Base-by-base conservation (phyloP, 2,888 invertebrate species). In the Plebejus argus region DNA sequence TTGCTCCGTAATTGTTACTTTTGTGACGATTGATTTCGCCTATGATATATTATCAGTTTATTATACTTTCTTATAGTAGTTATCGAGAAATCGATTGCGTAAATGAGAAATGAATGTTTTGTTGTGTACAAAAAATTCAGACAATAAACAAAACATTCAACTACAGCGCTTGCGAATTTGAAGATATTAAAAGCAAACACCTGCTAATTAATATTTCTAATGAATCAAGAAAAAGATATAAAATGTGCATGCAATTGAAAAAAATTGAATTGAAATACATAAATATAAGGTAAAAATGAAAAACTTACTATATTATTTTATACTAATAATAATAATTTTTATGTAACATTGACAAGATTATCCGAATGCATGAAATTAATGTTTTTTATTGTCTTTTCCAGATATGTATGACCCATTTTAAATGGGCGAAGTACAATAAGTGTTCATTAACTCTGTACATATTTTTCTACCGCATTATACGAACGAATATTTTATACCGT, bases 331-430 rank as follows among this genome's bases (percentile, higher is more conserved):
- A 10, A 45, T 45, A 12, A 39, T 45, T 45, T 45, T 3, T 45
- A 3, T 3, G 0, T 45, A 10, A 45, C 12, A 45, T 45, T 45
- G 10, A 45, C 45, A 10, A 45, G 10, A 45, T 12, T 45, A 45
- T 39, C 10, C 7, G 45, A 45, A 10, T 10, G 10, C 10, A 0
- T 12, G 45, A 70, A 70, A 33, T 12, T 70, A 70, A 70, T 70
- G n/a, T n/a, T 0, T 71, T 5, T 71, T 20, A n/a, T 71, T 39
- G 18, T 71, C 35, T 39, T 49, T 74, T 74, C 7, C 74, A 74
- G 74, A 74, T 74, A 23, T 74, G 74, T 28, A 18, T 74, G 74
- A 74, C 74, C 74, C 74, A 74, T 74, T 49, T 74, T 49, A 45
- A 53, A 74, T 74, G 74, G 74, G 74, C 23, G 23, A 45, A 23